Evolutionary conservation across 2,888 invertebrate genomes (phyloP).

Genomic region (Linyphia triangularis): DNA sequence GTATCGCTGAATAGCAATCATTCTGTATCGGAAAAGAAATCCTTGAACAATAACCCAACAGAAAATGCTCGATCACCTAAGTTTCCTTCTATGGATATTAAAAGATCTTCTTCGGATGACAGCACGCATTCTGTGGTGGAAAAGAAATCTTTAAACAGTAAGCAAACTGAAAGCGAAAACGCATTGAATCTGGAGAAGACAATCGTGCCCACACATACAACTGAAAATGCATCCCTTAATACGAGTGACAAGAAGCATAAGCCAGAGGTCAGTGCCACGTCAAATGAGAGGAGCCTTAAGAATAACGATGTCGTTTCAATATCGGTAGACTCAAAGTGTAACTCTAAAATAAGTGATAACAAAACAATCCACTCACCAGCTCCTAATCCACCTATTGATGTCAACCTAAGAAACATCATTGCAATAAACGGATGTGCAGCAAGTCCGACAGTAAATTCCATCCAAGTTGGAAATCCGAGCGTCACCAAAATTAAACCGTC

Average conservation of each 20-base stretch:
- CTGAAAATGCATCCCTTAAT: background rate
- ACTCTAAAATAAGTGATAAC: background rate
- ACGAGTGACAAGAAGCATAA: too few relatives aligned
- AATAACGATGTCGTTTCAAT: background rate
- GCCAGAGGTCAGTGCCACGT: background rate
- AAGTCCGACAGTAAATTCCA: background rate
- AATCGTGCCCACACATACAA: too few relatives aligned
- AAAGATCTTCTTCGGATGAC: background rate
- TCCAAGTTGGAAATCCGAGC: background rate
- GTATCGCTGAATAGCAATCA: background rate
- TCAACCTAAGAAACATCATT: slow-evolving; percentile 27
- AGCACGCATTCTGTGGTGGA: too few relatives aligned
- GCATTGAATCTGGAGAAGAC: too few relatives aligned
- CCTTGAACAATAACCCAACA: too few relatives aligned
- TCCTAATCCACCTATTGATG: slow-evolving; percentile 9
- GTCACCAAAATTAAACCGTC: background rate
- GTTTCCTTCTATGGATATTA: too few relatives aligned
- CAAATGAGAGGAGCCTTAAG: background rate
- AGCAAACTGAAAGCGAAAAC: background rate
- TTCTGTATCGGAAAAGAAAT: too few relatives aligned
- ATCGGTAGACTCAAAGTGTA: background rate
- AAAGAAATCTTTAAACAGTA: too few relatives aligned
- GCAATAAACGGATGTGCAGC: background rate
- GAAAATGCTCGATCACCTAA: too few relatives aligned
- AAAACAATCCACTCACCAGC: background rate